Percentiles rank a stretch among this genome's conserved stretches.
Evolutionary conservation across 2,888 invertebrate species (phyloP).

Genomic region (Conomelus anceps): DNA sequence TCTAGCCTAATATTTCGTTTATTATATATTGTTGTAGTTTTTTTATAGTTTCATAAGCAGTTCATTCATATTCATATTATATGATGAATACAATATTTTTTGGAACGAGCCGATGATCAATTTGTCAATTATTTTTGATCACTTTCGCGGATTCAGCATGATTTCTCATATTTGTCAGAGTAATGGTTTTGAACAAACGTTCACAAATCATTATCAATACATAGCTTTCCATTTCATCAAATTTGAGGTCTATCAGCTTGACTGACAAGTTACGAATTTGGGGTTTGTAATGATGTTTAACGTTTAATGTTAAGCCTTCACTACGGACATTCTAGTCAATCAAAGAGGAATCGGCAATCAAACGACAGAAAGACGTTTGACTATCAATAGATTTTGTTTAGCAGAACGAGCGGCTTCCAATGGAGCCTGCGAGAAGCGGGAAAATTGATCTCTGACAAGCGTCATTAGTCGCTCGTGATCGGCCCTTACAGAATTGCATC

Average conservation of each 20-base stretch:
- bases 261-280: neutral
- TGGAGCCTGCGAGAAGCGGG: neutral
- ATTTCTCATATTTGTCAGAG: too few species aligned
- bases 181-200: neutral
- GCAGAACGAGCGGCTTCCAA: neutral
- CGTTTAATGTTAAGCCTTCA: neutral
- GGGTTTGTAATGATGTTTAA: neutral
- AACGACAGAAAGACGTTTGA: neutral
- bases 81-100: too few species aligned
- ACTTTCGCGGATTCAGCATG: too few species aligned
- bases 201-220: neutral
- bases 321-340: neutral
- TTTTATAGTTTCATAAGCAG: too few species aligned
- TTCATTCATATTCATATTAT: too few species aligned
- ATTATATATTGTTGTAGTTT: too few species aligned
- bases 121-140: too few species aligned
- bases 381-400: neutral
- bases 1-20: too few species aligned
- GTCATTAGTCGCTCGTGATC: too few species aligned
- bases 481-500: neutral
- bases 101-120: too few species aligned
- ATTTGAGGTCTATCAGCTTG: neutral
- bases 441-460: neutral
- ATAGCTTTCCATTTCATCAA: neutral
- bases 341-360: neutral